phyloP scores from a whole-genome alignment of 2,113 vertebrate genomes.

The Crypturellus undulatus region DNA sequence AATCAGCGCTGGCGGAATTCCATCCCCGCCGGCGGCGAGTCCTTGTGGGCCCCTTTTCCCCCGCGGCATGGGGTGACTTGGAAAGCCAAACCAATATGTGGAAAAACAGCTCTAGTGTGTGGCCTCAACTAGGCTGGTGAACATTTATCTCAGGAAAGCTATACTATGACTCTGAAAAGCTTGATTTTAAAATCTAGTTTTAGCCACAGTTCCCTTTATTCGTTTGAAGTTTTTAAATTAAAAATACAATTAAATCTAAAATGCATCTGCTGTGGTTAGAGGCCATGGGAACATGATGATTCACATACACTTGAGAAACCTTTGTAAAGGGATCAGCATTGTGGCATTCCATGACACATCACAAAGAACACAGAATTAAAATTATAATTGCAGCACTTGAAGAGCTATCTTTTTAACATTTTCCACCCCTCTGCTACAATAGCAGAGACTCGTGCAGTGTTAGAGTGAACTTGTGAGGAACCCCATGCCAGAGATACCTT shows the following conservation, averaged over 20 bases:
- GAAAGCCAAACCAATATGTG: neutral
- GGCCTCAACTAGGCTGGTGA: neutral
- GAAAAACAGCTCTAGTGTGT: neutral
- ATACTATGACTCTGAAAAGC: neutral
- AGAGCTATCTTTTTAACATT: neutral
- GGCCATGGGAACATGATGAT: neutral
- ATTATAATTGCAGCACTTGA: neutral
- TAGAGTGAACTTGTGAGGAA: neutral
- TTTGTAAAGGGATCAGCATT: neutral
- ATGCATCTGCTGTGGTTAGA: neutral
- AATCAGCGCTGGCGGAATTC: too few species aligned
- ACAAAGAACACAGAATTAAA: neutral
- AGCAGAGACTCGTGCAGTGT: neutral
- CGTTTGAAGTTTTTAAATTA: conserved; percentile 45
- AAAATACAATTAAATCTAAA: conserved; percentile 16
- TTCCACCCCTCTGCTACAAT: neutral
- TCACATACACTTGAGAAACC: neutral
- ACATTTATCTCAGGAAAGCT: neutral
- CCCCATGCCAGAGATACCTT: neutral
- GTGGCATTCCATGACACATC: neutral
- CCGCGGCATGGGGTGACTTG: neutral
- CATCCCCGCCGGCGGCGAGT: too few species aligned
- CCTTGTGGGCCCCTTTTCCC: too few species aligned
- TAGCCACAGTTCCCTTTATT: neutral
- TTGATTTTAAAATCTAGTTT: neutral